These are phyloP conservation scores for Heterodera filipjevi DNA, from an alignment of 2,888 invertebrate species.

Conservation along the genomic window DNA sequence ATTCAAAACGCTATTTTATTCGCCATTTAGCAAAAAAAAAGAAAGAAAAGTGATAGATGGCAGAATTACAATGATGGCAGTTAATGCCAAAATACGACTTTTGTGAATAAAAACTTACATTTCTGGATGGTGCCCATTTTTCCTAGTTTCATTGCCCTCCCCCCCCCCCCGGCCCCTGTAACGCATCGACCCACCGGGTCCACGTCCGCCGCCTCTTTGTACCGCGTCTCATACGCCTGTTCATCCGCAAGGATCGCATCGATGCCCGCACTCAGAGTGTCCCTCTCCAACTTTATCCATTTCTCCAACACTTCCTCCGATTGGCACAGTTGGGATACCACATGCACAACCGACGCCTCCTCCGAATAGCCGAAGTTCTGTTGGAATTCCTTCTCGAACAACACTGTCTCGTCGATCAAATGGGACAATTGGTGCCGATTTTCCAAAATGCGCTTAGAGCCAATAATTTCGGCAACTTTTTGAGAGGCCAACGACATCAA, in stretches of 20 bases:
- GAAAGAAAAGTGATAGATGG: no score
- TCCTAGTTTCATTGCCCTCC: no score
- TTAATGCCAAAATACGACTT: no score
- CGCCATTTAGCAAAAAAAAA: no score
- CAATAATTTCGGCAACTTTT: conserved; percentile 66
- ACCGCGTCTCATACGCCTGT: conserved; percentile 42
- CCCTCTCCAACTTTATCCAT: conserved; percentile 46
- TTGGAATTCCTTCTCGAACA: conserved; percentile 64
- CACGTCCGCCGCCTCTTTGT: conserved; percentile 44
- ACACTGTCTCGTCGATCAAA: conserved; percentile 67
- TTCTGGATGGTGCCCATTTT: no score
- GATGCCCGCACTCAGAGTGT: conserved; percentile 42
- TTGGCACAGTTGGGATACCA: conserved; percentile 40
- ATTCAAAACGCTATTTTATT: no score
- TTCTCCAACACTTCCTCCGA: conserved; percentile 40
- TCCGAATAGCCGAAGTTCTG: conserved; percentile 35
- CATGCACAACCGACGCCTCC: conserved; percentile 40
- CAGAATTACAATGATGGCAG: no score
- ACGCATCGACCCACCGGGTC: conserved; percentile 40
- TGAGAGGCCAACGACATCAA: conserved; percentile 66
- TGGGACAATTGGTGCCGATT: conserved; percentile 66
- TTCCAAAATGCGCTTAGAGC: conserved; percentile 62
- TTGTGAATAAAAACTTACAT: no score
- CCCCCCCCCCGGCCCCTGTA: no score
- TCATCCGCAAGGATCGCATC: conserved; percentile 43